These are phyloP conservation scores for Meriones psammophilus DNA, from an alignment of 2,797 vertebrate species.

Conservation along the genomic window DNA sequence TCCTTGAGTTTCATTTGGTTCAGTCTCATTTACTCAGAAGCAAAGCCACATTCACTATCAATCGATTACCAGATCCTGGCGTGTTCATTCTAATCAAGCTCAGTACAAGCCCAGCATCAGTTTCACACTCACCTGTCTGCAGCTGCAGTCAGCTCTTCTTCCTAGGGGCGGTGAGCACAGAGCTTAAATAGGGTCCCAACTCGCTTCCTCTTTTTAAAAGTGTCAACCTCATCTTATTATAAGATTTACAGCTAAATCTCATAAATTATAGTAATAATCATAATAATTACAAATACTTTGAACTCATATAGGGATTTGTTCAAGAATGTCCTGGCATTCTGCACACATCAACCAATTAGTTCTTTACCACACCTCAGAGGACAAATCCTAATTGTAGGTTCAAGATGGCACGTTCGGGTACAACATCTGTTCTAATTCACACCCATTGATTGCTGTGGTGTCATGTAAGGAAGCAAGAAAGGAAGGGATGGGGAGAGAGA, in stretches of 20 bases:
- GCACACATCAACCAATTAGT: slow-evolving; percentile 69
- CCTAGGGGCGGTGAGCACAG: slow-evolving; percentile 39
- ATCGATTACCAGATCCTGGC: not conserved
- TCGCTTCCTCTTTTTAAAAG: slow-evolving; percentile 81
- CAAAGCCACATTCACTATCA: not conserved
- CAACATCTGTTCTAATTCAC: slow-evolving; percentile 21
- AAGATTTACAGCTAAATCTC: slow-evolving; percentile 80
- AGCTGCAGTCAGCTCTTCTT: slow-evolving; percentile 72
- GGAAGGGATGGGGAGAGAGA: too few species aligned
- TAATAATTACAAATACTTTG: slow-evolving; percentile 85
- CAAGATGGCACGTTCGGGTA: not conserved
- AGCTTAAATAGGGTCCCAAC: slow-evolving; percentile 81
- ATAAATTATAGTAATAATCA: slow-evolving; percentile 81
- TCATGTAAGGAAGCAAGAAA: not conserved
- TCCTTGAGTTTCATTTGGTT: not conserved
- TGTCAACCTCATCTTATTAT: slow-evolving; percentile 82
- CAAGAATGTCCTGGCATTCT: slow-evolving; percentile 77
- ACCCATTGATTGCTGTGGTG: not conserved
- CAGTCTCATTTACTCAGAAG: slow-evolving; percentile 20
- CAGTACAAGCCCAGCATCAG: not conserved
- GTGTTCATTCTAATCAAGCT: slow-evolving; percentile 44
- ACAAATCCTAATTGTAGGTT: slow-evolving; percentile 36
- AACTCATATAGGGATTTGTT: slow-evolving; percentile 83
- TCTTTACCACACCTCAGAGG: slow-evolving; percentile 51
- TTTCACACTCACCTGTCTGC: slow-evolving; percentile 87